phyloP scores from a whole-genome alignment of 2,113 vertebrate species.

The Delphinus delphis region DNA sequence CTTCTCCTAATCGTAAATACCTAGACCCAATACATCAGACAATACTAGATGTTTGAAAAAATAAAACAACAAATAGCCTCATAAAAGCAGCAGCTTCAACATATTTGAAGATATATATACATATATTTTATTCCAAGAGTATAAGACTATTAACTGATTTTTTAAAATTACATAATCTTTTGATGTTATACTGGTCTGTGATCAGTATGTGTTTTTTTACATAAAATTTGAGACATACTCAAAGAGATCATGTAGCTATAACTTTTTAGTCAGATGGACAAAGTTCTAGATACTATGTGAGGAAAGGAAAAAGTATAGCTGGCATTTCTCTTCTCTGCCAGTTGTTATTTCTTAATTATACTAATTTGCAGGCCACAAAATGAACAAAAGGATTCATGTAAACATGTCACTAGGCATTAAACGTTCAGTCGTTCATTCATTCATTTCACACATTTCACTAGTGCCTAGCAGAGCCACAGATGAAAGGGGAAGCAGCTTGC shows the following conservation, averaged over 20 bases:
- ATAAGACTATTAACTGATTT: background rate
- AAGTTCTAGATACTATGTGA: background rate
- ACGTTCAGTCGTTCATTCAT: background rate
- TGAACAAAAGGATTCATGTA: background rate
- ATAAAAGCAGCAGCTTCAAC: background rate
- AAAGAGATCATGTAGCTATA: background rate
- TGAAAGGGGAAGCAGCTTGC: background rate
- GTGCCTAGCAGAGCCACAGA: background rate
- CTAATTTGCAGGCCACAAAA: background rate
- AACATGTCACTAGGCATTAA: background rate
- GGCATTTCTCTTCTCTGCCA: background rate
- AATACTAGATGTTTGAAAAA: background rate
- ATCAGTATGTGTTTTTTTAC: background rate
- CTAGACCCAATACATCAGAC: background rate
- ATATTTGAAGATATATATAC: background rate
- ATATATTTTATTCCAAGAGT: background rate
- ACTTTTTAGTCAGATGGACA: background rate
- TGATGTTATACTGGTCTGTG: background rate
- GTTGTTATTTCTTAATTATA: conserved; percentile 8
- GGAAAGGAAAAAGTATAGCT: background rate
- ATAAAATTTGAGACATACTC: background rate
- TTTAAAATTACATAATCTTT: background rate
- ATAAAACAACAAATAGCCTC: background rate
- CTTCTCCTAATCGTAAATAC: background rate
- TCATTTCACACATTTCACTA: background rate